A percentile compares a stretch with the other conserved stretches of the same genome.
These are phyloP conservation scores for Manis javanica DNA, from an alignment of 2,797 vertebrate genomes.

Conservation along the genomic window DNA sequence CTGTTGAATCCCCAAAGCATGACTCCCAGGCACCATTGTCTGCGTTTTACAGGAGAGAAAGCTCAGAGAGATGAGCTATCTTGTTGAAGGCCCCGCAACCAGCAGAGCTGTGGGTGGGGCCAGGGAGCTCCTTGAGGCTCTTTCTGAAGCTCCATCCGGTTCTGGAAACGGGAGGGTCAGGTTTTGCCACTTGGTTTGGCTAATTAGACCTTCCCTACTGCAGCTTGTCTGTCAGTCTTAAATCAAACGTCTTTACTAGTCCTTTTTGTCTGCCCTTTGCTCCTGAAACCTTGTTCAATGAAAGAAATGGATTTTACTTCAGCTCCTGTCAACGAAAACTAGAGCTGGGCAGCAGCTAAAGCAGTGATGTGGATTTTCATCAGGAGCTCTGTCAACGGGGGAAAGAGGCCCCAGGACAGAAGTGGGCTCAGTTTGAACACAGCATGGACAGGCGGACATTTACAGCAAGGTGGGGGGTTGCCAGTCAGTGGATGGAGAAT, in stretches of 20 bases:
- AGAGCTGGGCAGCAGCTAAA: neutral
- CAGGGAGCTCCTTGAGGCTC: neutral
- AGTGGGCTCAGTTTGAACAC: neutral
- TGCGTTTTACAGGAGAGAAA: neutral
- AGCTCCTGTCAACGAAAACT: neutral
- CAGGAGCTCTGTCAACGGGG: neutral
- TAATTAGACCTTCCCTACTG: neutral
- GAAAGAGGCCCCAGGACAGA: neutral
- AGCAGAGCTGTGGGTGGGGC: neutral
- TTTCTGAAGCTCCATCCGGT: neutral
- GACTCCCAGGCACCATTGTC: neutral
- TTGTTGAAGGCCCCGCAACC: neutral
- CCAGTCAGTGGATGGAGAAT: no score
- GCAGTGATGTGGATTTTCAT: neutral
- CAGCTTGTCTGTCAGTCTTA: neutral
- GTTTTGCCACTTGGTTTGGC: neutral
- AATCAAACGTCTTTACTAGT: accelerated
- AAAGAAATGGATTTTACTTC: neutral
- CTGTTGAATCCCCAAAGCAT: accelerated
- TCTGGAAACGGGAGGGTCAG: neutral
- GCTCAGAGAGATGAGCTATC: neutral
- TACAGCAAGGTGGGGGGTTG: accelerated
- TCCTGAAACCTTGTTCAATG: neutral
- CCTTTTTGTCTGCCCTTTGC: neutral
- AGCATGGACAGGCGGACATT: accelerated